Base-by-base conservation (phyloP, 1,140 invertebrate genomes). In the Papilio polytes region DNA sequence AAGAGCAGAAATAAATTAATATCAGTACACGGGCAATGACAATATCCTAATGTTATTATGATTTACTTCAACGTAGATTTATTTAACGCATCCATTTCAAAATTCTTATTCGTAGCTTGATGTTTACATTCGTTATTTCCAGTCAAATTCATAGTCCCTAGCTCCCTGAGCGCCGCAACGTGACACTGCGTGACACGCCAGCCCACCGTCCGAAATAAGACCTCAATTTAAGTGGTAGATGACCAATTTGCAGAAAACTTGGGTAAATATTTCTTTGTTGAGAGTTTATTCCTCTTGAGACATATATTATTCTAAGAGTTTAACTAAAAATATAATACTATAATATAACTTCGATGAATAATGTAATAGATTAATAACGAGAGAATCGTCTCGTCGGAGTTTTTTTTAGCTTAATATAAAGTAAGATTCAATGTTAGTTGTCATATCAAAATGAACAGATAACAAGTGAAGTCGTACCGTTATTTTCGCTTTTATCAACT, bases 121-220 rank as follows among this genome's bases (percentile, higher is more conserved):
- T 53, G 84, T 63, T 63, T 78, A 79, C 74, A 83, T 83, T 81
- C 80, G 80, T 82, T 80, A 82, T 82, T 74, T 84, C 80, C 82
- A 77, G 80, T 59, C 80, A 53, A 63, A 81, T 80, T 83, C 80
- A 83, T 81, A 78, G 76, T 85, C 81, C 82, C 80, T 31, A 74
- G 84, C 59, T 72, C 59, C 80, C 82, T 26, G 72, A 81, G 78
- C 46, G 41, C 74, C 44, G 18, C 22, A n/a, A 51, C 74, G 74
- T 76, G 74, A 76, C 74, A 51, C 44, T n/a, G 46, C 41, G 12
- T 31, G 74, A 76, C 41, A 20, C 46, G 74, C 13, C 36, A 9
- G 20, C 46, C 74, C 22, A 53, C 46, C 9, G 41, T 51, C 74
- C 44, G 20, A 51, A 76, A 76, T 53, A 76, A 53, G n/a, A 76